Evolutionary conservation across 1,140 invertebrate genomes (phyloP).

Genomic region (Protaetia brevitarsis): DNA sequence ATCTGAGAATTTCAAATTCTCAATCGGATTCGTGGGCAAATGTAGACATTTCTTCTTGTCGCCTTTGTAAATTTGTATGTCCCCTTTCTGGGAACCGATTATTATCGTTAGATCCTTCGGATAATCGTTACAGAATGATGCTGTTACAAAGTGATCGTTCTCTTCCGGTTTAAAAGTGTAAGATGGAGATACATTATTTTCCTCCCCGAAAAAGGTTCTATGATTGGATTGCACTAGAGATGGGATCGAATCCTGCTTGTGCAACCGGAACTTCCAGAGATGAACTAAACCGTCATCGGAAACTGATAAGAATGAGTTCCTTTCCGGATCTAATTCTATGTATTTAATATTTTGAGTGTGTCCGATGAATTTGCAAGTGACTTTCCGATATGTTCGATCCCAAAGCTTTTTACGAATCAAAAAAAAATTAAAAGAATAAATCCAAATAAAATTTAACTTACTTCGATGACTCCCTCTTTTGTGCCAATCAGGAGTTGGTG

Average conservation of each 20-base stretch:
- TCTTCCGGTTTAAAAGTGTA: not conserved
- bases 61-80: not conserved
- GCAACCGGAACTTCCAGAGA: constrained; percentile 22
- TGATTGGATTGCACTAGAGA: not conserved
- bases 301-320: constrained; percentile 25
- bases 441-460: constrained; percentile 1
- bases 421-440: not conserved
- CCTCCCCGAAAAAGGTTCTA: not conserved
- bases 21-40: not conserved
- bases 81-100: not conserved
- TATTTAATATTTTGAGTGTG: constrained; percentile 19
- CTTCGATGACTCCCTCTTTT: constrained; percentile 22
- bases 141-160: constrained; percentile 22
- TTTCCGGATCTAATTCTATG: constrained; percentile 11
- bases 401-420: constrained; percentile 22
- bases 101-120: not conserved
- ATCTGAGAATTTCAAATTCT: not conserved
- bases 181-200: not conserved
- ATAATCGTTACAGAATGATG: constrained; percentile 24
- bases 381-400: constrained; percentile 23
- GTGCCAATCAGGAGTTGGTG: constrained; percentile 25
- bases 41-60: not conserved
- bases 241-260: not conserved
- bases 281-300: constrained; percentile 29
- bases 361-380: constrained; percentile 24